A percentile compares a stretch with the other conserved stretches of the same genome.
Conservation (phyloP, 2,888 invertebrate species). For the Ectemnius cavifrons region DNA sequence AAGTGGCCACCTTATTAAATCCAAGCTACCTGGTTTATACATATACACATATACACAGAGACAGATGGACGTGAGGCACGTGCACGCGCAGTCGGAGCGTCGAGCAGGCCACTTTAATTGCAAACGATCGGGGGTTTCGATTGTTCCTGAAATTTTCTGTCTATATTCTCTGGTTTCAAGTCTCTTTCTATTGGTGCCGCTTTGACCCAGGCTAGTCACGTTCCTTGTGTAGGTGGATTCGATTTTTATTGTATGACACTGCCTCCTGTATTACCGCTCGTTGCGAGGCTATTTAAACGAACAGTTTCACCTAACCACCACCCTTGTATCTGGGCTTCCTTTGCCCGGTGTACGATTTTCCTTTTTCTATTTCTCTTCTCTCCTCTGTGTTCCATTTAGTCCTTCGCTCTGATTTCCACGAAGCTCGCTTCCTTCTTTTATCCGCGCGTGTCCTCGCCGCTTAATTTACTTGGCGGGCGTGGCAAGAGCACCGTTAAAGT, state of each 20-base stretch:
- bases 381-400: constrained; percentile 18
- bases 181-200: not conserved
- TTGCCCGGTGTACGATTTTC: not conserved
- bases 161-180: not conserved
- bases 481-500: constrained; percentile 8
- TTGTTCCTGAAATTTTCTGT: constrained; percentile 12
- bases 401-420: not conserved
- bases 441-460: constrained; percentile 17
- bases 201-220: not conserved
- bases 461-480: constrained; percentile 17
- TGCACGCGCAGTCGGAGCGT: not conserved
- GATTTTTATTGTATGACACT: constrained; percentile 20
- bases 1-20: constrained; percentile 12
- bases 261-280: constrained; percentile 35
- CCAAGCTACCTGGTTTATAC: constrained; percentile 1
- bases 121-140: constrained; percentile 1
- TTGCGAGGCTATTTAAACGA: constrained; percentile 65
- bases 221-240: not conserved
- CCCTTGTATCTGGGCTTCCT: constrained; percentile 13
- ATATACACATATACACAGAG: not conserved
- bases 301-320: constrained; percentile 67
- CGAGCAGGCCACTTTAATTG: not conserved
- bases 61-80: not conserved
- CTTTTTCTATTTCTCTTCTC: constrained; percentile 4
- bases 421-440: constrained; percentile 19